phyloP scores from a whole-genome alignment of 2,113 vertebrate species.

The Tamias sibiricus region DNA sequence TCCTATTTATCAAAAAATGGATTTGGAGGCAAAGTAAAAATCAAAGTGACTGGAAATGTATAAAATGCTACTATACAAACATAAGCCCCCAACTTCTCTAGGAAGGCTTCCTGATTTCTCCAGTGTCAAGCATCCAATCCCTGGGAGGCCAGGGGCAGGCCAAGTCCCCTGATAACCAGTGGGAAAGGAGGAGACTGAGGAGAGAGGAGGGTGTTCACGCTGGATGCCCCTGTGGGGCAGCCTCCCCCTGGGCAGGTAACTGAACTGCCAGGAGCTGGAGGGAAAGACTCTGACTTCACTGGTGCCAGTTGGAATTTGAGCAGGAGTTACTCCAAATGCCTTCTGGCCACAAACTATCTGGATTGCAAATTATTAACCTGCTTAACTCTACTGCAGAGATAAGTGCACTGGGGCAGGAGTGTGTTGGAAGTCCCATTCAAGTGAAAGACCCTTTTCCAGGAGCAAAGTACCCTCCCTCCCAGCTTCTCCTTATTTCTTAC shows the following conservation, averaged over 20 bases:
- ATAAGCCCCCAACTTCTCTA: not conserved
- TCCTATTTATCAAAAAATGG: not conserved
- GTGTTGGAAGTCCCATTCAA: not conserved
- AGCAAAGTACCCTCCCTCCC: not conserved
- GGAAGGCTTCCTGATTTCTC: not conserved
- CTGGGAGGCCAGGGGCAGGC: not conserved
- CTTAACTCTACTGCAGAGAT: not conserved
- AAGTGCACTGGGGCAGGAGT: not conserved
- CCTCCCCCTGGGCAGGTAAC: not conserved
- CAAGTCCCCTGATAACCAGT: not conserved
- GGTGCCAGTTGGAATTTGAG: not conserved
- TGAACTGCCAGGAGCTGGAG: not conserved
- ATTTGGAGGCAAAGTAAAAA: not conserved
- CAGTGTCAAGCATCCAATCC: not conserved
- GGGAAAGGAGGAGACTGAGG: not conserved
- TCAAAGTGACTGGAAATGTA: not conserved
- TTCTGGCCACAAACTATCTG: not conserved
- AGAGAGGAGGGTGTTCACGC: too few species aligned
- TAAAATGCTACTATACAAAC: not conserved
- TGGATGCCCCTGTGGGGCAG: not conserved
- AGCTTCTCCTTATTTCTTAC: not conserved
- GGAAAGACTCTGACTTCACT: not conserved
- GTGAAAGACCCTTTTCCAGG: not conserved
- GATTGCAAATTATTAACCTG: slow-evolving; percentile 60
- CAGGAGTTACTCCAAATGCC: not conserved